Evolutionary conservation across 1,140 invertebrate species (phyloP), one percentile per base, ranked within the genome.

Genomic region (Cephus cinctus): DNA sequence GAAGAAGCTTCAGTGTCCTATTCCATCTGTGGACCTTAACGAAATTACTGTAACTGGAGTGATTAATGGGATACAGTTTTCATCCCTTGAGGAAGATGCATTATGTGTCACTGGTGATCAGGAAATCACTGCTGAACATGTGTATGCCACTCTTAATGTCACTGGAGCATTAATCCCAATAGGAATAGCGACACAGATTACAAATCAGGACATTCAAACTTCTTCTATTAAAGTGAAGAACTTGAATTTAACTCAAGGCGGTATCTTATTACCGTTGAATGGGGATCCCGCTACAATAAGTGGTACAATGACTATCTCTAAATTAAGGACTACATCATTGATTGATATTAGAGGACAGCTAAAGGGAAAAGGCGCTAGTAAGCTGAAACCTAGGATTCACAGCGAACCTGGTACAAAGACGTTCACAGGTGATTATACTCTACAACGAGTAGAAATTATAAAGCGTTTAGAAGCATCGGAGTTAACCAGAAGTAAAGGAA

Each of bases 91-190:
- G 4, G 32, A 61, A 3, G 55, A 58, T 52, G 12, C 58, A 14
- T 45, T 75, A 14, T 63, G 54, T 54, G 49, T 54, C 19, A 54
- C 25, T 14, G 65, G 56, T 18, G 32, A 65, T 56, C 69, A 75
- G 58, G 8, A 51, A 27, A 30, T 73, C 21, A 46, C 43, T 18
- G 68, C 69, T 61, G 11, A 50, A 8, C 57, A 58, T n/a, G 43
- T 12, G 4, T 61, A 61, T 2, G 3, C 2, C 2, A 36, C 25
- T 6, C 18, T 64, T 5, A 40, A 35, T 2, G 52, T 48, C 5
- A 43, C 8, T 1, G 46, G 54, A 2, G 47, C 23, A 11, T 32
- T 41, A 2, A 34, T 59, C 0, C 44, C 54, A 8, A 23, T 57
- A 8, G 35, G 54, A n/a, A 44, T 70, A 11, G 57, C 54, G 4